phyloP scores from a whole-genome alignment of 2,888 invertebrate genomes.

The Hirtodrosophila cameraria region DNA sequence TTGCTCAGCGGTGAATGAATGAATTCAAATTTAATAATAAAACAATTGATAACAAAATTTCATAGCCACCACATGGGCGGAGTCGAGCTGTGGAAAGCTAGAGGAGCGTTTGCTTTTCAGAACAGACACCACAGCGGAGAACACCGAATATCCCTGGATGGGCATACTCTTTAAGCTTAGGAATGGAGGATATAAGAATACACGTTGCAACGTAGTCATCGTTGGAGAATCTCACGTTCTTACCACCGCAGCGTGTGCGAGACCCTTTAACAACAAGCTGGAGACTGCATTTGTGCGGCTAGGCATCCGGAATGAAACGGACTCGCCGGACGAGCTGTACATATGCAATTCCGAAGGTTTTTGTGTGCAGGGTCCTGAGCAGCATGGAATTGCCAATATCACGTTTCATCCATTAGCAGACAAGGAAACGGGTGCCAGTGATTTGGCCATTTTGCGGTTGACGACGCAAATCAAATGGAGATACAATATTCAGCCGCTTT shows the following conservation, averaged over 20 bases:
- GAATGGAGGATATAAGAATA: slow-evolving; percentile 27
- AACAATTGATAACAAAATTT: too few species aligned
- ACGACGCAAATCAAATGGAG: slow-evolving; percentile 37
- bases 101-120: slow-evolving; percentile 50
- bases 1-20: slow-evolving; percentile 40
- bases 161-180: slow-evolving; percentile 39
- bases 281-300: slow-evolving; percentile 34
- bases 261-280: slow-evolving; percentile 22
- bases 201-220: slow-evolving; percentile 50
- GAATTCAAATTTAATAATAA: too few species aligned
- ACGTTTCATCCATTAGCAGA: slow-evolving; percentile 49
- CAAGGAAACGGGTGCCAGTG: slow-evolving; percentile 53
- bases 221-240: slow-evolving; percentile 46
- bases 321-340: slow-evolving; percentile 18
- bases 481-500: slow-evolving; percentile 49
- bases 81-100: slow-evolving; percentile 40
- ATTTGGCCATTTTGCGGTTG: slow-evolving; percentile 55
- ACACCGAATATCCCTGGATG: slow-evolving; percentile 60
- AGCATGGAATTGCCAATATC: slow-evolving; percentile 38
- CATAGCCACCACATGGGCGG: background rate
- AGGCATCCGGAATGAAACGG: slow-evolving; percentile 48
- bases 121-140: slow-evolving; percentile 21
- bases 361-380: slow-evolving; percentile 54
- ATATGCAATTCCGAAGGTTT: slow-evolving; percentile 52
- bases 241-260: slow-evolving; percentile 53